Base-by-base conservation (phyloP, 1,140 invertebrate species). In the Drosophila lowei region DNA sequence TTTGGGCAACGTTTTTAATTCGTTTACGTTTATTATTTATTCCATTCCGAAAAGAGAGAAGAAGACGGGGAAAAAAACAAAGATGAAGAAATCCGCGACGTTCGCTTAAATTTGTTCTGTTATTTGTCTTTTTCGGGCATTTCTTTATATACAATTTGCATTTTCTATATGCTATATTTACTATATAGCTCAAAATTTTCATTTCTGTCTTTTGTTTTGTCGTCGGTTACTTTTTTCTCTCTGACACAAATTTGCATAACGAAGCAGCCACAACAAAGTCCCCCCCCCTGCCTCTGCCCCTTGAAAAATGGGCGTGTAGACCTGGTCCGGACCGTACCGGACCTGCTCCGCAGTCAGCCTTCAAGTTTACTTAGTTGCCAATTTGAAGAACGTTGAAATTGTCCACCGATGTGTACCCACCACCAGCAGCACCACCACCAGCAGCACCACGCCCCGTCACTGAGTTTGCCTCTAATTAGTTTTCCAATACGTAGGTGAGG, bases 11-110 rank as follows among this genome's bases (percentile, higher is more conserved):
- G 64, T 72, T 88, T 86, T 86, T 86, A 88, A 86, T 86, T 86
- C 83, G 83, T 86, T 86, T 86, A 88, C 77, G 83, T 88, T 86
- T 86, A 86, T 86, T 86, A 86, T 86, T 86, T 86, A 86, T 86
- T 88, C 83, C 81, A 25, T 25, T 25, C 23, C 23, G 23, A 25
- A 55, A n/a, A 60, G 55, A 13, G 38, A 52, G 59, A 54, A 15
- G 8, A 38, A 28, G 47, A 60, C n/a, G 55, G 58, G 61, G 63
- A 63, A 72, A 72, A 71, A 73, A 46, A 61, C 57, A 43, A 53
- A 50, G 38, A 54, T 18, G 47, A 60, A 76, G 62, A 58, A 74
- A 59, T 70, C 50, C 72, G 48, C 50, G 55, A 44, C 47, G 41
- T 57, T 81, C 73, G 66, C 54, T 75, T 65, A 65, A 58, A 67